Base-by-base conservation (phyloP, 35 echinoderm and acorn worm species). In the Apostichopus parvimensis region DNA sequence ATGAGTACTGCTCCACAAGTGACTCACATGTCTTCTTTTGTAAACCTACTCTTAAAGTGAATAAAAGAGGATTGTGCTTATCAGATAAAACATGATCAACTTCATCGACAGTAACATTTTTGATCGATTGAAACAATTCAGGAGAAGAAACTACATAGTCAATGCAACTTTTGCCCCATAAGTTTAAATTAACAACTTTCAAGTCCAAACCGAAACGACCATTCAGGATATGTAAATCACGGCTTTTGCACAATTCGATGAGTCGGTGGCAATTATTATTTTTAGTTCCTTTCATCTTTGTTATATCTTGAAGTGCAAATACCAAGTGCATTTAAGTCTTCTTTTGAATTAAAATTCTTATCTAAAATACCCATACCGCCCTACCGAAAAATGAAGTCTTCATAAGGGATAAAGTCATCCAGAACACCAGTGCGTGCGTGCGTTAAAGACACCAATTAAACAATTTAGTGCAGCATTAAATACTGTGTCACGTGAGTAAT, bases 101-200 rank as follows among this genome's bases (percentile, higher is more conserved):
- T 28, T 6, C 78, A 28, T 25, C 52, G 78, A 80, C 78, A 80
- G 12, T 28, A 22, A 80, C 21, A 80, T 80, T 25, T 80, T 80
- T 25, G 18, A 80, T 80, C 78, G 34, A 6, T 80, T 18, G 18
- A 6, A 26, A 80, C 23, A 45, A 28, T 80, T 80, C 18, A 80
- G 78, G 18, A 25, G 78, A 80, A 80, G 23, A 5, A 80, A 80
- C 34, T 80, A 80, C 78, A 80, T 80, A 80, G 6, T 80, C 3
- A 8, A 80, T 80, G 13, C 4, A 80, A 80, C 78, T 53, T 80
- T 80, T 80, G 25, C 4, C 28, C 28, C 28, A 34, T 34, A 34
- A 2, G 28, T 1, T 34, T 80, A 80, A 80, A 80, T 8, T 24
- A 24, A 13, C 77, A 79, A 79, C 78, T 80, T 54, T 9, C 78